Evolutionary conservation across 2,113 vertebrate species (phyloP), one percentile per base, ranked within the genome.

Genomic region (Lagopus muta): DNA sequence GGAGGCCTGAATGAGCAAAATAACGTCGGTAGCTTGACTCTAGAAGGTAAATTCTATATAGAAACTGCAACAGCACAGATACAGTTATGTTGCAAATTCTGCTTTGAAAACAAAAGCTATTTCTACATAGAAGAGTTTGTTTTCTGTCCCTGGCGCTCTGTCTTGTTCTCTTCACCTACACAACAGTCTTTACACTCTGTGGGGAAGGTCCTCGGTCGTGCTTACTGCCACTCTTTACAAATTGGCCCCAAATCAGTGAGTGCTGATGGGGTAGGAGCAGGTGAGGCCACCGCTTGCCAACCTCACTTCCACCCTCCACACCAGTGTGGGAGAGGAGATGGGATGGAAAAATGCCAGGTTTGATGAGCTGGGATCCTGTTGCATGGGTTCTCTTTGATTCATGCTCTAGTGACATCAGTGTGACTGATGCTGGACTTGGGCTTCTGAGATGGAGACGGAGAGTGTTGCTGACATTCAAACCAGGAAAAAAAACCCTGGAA

Each of bases 1-100:
- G 62, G 88, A 96, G 97, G 97, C 93, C 94, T 86, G 60, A 90
- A 84, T 85, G 87, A 96, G 93, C 95, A 91, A 94, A 97, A 90
- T 92, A 81, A 88, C 61, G 48, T 32, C n/a, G 57, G 95, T 58
- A 62, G 84, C 80, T 70, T 57, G 42, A 65, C 69, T 97, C 84
- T 81, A 82, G 91, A 95, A 96, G 94, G 93, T 96, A 90, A 93
- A 92, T 97, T 91, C 86, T 86, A 21, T 71, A 64, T 79, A 79
- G 66, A 85, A 94, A 3, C 78, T 67, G 61, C 89, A 88, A 28
- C 52, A 85, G 94, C 93, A 93, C 75, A 86, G 72, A 69, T 96
- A 92, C 1, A 83, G 81, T 76, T 81, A 78, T n/a, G 81, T 36
- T 91, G 82, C 55, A 83, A 40, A 36, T 50, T 62, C 82, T 76